A percentile compares a stretch with the other conserved stretches of the same genome.
phyloP scores from a whole-genome alignment of 2,113 vertebrate species.

The Perognathus longimembris region DNA sequence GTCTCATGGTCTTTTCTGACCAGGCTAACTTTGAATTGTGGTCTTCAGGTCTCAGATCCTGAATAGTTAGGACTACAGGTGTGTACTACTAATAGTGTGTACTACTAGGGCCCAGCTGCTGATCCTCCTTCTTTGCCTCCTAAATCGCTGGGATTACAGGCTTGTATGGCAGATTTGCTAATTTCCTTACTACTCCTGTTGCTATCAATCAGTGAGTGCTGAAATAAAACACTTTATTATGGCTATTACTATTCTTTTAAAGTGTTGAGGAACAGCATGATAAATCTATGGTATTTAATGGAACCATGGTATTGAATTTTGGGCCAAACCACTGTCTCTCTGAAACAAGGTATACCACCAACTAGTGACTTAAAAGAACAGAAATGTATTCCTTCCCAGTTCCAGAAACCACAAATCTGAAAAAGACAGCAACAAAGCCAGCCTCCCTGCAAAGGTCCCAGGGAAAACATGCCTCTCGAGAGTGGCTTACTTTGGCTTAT shows the following conservation, averaged over 20 bases:
- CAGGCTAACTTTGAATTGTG: too few relatives aligned
- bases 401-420: neutral
- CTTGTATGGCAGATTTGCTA: neutral
- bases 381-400: neutral
- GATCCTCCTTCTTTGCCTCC: too few relatives aligned
- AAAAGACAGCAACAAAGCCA: neutral
- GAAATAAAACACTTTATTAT: neutral
- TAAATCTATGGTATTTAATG: neutral
- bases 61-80: too few relatives aligned
- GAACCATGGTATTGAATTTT: neutral
- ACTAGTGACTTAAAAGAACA: neutral
- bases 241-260: neutral
- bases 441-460: fast-evolving
- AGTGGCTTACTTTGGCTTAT: neutral
- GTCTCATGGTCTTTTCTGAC: too few relatives aligned
- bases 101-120: too few relatives aligned
- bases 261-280: neutral
- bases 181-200: neutral
- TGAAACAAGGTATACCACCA: neutral
- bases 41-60: too few relatives aligned
- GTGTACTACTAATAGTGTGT: too few relatives aligned
- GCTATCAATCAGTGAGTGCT: neutral
- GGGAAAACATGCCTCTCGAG: neutral
- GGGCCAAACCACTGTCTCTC: neutral
- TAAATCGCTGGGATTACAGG: too few relatives aligned